phyloP scores from a whole-genome alignment of 2,888 invertebrate genomes.

The Brenthis daphne region DNA sequence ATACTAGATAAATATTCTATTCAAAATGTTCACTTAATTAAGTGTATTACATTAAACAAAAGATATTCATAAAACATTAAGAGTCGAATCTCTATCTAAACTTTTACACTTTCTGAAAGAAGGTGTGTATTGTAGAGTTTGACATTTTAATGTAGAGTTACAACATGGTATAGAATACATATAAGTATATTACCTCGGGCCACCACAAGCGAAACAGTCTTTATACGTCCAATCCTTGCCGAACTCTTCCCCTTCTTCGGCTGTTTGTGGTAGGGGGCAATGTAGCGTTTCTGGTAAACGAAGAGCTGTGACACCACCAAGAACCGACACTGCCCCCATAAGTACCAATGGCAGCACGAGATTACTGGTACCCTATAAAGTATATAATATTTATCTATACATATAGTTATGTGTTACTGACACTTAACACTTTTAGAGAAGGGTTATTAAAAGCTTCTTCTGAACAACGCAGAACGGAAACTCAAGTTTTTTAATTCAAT shows the following conservation, averaged over 20 bases:
- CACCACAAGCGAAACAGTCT: constrained; percentile 88
- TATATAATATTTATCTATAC: neutral
- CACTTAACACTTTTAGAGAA: neutral
- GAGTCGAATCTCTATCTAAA: too few relatives aligned
- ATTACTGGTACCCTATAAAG: constrained; percentile 89
- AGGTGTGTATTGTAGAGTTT: too few relatives aligned
- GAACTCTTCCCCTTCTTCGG: constrained; percentile 93
- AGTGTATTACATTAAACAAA: too few relatives aligned
- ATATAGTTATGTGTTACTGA: too few relatives aligned
- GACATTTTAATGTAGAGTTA: too few relatives aligned
- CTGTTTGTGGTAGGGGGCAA: constrained; percentile 90
- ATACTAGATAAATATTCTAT: too few relatives aligned
- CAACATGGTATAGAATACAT: neutral
- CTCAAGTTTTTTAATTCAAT: too few relatives aligned
- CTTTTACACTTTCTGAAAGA: too few relatives aligned
- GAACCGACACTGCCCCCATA: constrained; percentile 90
- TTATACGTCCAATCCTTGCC: constrained; percentile 90
- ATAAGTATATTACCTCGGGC: constrained; percentile 80
- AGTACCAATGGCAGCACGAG: constrained; percentile 91
- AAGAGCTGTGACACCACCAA: constrained; percentile 90
- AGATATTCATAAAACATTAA: too few relatives aligned
- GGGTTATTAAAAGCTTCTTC: too few relatives aligned
- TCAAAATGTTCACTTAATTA: too few relatives aligned
- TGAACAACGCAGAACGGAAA: too few relatives aligned
- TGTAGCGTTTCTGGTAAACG: constrained; percentile 93